Evolutionary conservation across 2,888 invertebrate species (phyloP).

Genomic region (Sinopyrophorus schimmeli): DNA sequence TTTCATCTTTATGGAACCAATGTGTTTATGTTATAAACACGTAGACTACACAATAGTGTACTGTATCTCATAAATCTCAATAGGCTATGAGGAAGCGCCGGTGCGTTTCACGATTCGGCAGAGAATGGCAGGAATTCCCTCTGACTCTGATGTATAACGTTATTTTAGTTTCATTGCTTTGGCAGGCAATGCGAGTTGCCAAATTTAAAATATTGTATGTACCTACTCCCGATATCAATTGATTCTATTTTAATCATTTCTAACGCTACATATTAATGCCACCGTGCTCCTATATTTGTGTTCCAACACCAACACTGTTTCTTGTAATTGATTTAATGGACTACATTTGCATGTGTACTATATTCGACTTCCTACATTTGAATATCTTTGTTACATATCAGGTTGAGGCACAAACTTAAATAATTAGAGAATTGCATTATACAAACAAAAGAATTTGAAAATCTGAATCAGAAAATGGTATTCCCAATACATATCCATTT

Average conservation of each 20-base stretch:
- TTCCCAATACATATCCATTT: too few relatives aligned
- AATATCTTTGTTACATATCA: too few relatives aligned
- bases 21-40: slow-evolving; percentile 25
- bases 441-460: too few relatives aligned
- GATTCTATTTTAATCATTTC: slow-evolving; percentile 27
- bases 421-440: too few relatives aligned
- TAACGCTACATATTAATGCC: slow-evolving; percentile 1
- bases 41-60: slow-evolving; percentile 25
- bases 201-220: slow-evolving; percentile 32
- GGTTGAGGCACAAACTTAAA: too few relatives aligned
- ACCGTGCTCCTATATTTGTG: too few relatives aligned
- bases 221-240: slow-evolving; percentile 30
- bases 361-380: too few relatives aligned
- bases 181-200: slow-evolving; percentile 26
- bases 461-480: too few relatives aligned
- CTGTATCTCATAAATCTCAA: slow-evolving; percentile 33
- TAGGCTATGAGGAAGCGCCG: slow-evolving; percentile 31
- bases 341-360: too few relatives aligned
- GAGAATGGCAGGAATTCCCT: slow-evolving; percentile 31
- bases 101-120: slow-evolving; percentile 31
- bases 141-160: slow-evolving; percentile 33
- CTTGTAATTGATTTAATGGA: too few relatives aligned
- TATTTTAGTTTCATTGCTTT: slow-evolving; percentile 34
- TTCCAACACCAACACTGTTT: too few relatives aligned
- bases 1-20: slow-evolving; percentile 20